Evolutionary conservation across 1,140 invertebrate genomes (phyloP), one percentile per base, ranked within the genome.

Genomic region (Akabosia matsudoensis): DNA sequence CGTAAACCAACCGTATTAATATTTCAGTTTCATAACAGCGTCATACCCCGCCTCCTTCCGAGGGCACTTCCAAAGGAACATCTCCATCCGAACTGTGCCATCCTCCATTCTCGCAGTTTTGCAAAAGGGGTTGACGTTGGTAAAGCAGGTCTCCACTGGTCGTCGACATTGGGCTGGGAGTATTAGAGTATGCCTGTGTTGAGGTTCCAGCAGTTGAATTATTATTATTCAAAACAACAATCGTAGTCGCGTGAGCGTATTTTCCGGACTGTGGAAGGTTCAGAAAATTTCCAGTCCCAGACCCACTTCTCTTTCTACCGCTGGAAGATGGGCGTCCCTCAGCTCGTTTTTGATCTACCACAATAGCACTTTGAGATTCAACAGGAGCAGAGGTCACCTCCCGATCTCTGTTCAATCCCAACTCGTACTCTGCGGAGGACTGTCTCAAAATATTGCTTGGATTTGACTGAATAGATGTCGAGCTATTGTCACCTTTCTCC

Each of bases 121-220:
- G 76, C 22, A 80, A 71, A n/a, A 80, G 70, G 28, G 80, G 80
- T 61, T 79, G 80, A 14, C 80, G 78, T 67, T 81, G 80, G 73
- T 77, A 78, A 3, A 79, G 76, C 18, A 80, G 45, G 71, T 81
- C 80, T 14, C 75, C 75, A 74, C 77, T 79, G 37, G 74, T 81
- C 10, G 80, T 78, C 54, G 78, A 79, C 77, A 79, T 81, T 67
- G 80, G 78, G 73, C 75, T 79, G 33, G 80, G 77, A 45, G 51
- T 75, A 24, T 61, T 74, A 1, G 80, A 78, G 37, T 78, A 80
- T 16, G 45, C 26, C 56, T 72, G 45, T 26, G 76, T 26, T 67
- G 61, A 72, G 24, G 54, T 67, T 33, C 51, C 31, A 54, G 61
- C 33, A 34, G 51, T 74, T 26, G 67, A 37, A 28, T 74, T 76